Evolutionary conservation across 2,888 invertebrate genomes (phyloP).

Genomic region (Dicroscelio sp.): DNA sequence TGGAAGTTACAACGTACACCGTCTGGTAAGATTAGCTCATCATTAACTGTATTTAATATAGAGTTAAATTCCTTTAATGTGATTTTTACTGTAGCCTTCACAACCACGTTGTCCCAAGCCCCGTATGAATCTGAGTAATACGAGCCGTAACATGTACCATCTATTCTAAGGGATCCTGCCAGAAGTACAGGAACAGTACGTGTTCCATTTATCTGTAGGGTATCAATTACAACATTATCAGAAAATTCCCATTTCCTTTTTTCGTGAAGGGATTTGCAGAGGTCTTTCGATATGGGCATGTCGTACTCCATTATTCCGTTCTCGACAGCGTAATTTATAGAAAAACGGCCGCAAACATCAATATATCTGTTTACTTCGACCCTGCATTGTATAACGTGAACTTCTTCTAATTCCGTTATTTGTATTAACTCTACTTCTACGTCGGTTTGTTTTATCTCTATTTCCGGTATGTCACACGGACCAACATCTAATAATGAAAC

Average conservation of each 20-base stretch:
- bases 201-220: background rate
- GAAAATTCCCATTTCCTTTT: background rate
- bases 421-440: conserved; percentile 14
- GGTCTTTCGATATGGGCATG: background rate
- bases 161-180: background rate
- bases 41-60: background rate
- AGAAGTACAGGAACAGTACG: background rate
- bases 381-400: background rate
- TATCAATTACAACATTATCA: background rate
- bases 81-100: background rate
- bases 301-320: conserved; percentile 23
- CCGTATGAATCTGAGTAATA: conserved; percentile 13
- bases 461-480: background rate
- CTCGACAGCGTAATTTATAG: background rate
- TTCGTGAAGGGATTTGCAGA: background rate
- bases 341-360: background rate
- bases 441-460: background rate
- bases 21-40: background rate
- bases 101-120: conserved; percentile 25
- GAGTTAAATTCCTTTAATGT: background rate
- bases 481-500: conserved; percentile 1
- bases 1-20: conserved; percentile 47
- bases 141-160: background rate
- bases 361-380: background rate
- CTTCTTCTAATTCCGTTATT: background rate